A percentile compares a stretch with the other conserved stretches of the same genome.
These are phyloP conservation scores for Distichodus sexfasciatus DNA, from an alignment of 2,797 vertebrate genomes.

Conservation along the genomic window DNA sequence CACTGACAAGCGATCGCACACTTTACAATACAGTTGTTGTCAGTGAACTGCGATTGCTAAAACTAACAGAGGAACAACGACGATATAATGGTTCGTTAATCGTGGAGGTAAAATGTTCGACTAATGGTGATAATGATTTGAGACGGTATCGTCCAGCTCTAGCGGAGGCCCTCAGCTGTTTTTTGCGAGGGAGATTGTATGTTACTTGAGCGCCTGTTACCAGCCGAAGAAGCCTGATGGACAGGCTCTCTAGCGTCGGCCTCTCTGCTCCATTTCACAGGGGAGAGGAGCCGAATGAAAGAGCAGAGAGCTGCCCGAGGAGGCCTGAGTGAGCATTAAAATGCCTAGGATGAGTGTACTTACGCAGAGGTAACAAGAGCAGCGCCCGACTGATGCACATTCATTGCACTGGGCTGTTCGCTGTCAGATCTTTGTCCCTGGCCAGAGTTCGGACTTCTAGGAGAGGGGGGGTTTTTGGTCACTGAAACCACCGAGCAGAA, in stretches of 20 bases:
- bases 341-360: constrained; percentile 19
- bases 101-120: constrained; percentile 19
- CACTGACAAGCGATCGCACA: too few species aligned
- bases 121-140: constrained; percentile 37
- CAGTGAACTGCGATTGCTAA: too few species aligned
- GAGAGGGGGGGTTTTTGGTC: too few species aligned
- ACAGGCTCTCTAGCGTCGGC: background rate
- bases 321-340: constrained; percentile 22
- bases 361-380: constrained; percentile 15
- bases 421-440: too few species aligned
- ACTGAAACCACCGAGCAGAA: too few species aligned
- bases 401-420: too few species aligned
- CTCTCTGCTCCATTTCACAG: constrained; percentile 19
- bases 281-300: constrained; percentile 27
- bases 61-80: too few species aligned
- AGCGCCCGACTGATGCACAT: background rate
- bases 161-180: constrained; percentile 35
- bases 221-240: constrained; percentile 9
- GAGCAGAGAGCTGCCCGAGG: constrained; percentile 15
- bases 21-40: too few species aligned
- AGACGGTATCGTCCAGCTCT: constrained; percentile 32
- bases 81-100: too few species aligned
- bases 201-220: constrained; percentile 13
- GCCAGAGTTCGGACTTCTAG: too few species aligned
- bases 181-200: constrained; percentile 38